Percentiles rank a stretch among this genome's conserved stretches.
Evolutionary conservation across 2,888 invertebrate genomes (phyloP).

Genomic region (Pecten maximus): DNA sequence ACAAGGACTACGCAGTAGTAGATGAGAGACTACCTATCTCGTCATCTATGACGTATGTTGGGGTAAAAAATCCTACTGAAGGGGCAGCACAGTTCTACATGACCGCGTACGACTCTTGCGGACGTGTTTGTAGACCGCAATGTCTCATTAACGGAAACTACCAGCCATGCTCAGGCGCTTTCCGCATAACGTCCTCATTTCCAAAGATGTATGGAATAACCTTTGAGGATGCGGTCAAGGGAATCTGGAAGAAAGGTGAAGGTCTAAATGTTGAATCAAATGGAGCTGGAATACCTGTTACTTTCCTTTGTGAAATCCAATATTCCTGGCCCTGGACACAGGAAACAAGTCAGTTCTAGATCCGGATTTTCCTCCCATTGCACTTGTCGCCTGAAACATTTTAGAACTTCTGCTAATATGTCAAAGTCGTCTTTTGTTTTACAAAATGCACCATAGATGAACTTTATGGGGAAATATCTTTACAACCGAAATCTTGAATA

Average conservation of each 20-base stretch:
- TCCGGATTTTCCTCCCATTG: too few relatives aligned
- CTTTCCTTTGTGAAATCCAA: constrained; percentile 27
- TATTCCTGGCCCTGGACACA: not conserved
- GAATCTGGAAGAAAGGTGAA: constrained; percentile 42
- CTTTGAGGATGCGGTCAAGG: constrained; percentile 52
- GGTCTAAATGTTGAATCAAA: not conserved
- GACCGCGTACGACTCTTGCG: constrained; percentile 71
- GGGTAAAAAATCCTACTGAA: constrained; percentile 51
- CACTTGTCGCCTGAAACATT: too few relatives aligned
- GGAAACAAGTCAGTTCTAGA: not conserved
- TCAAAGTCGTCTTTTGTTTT: too few relatives aligned
- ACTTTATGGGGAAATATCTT: too few relatives aligned
- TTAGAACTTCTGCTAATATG: too few relatives aligned
- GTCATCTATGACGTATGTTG: not conserved
- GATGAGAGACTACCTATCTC: not conserved
- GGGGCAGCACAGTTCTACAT: constrained; percentile 58
- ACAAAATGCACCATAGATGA: too few relatives aligned
- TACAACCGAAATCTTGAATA: too few relatives aligned
- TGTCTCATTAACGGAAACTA: constrained; percentile 62
- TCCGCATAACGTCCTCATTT: constrained; percentile 58
- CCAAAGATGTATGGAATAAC: constrained; percentile 63
- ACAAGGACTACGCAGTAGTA: not conserved
- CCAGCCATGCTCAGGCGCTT: constrained; percentile 67
- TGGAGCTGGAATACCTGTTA: not conserved
- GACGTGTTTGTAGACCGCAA: constrained; percentile 67